These are phyloP conservation scores for Streptopelia turtur DNA, from an alignment of 2,797 vertebrate species.

Conservation along the genomic window DNA sequence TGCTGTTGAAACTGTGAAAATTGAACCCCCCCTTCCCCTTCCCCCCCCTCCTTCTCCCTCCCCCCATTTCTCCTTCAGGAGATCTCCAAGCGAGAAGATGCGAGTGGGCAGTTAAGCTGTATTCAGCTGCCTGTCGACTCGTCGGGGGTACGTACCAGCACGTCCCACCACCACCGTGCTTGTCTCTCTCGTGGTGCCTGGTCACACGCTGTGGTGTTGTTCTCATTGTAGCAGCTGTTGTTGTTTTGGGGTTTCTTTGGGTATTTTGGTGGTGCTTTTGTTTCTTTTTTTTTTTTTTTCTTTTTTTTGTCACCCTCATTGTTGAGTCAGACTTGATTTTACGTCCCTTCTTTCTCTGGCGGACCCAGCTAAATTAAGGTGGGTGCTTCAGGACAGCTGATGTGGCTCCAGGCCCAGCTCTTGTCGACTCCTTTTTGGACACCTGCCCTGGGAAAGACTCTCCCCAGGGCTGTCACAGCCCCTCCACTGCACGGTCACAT, in stretches of 20 bases:
- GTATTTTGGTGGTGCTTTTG: conserved; percentile 75
- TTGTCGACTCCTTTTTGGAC: rapidly evolving
- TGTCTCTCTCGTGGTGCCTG: conserved; percentile 68
- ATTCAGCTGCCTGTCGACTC: conserved; percentile 98
- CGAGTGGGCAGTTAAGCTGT: conserved; percentile 94
- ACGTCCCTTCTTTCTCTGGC: conserved; percentile 78
- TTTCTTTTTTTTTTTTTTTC: conserved; percentile 75
- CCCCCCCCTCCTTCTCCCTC: conserved; percentile 55
- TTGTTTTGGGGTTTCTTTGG: conserved; percentile 57
- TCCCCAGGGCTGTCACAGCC: not conserved
- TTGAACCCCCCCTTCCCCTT: conserved; percentile 72
- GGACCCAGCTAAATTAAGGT: conserved; percentile 9
- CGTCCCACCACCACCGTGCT: conserved; percentile 73
- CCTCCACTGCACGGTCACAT: not conserved
- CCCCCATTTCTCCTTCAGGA: conserved; percentile 90
- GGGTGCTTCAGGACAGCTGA: not conserved
- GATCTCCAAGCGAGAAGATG: conserved; percentile 94
- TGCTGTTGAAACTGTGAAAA: conserved; percentile 65
- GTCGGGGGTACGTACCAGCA: conserved; percentile 91
- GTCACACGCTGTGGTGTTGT: conserved; percentile 62
- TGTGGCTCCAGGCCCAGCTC: not conserved
- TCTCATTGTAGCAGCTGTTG: conserved; percentile 38
- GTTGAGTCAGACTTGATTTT: conserved; percentile 82
- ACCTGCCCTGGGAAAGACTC: not conserved
- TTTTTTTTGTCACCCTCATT: conserved; percentile 65